These are phyloP conservation scores for Amblyjoppa fuscipennis DNA, from an alignment of 2,888 invertebrate genomes.

Conservation along the genomic window DNA sequence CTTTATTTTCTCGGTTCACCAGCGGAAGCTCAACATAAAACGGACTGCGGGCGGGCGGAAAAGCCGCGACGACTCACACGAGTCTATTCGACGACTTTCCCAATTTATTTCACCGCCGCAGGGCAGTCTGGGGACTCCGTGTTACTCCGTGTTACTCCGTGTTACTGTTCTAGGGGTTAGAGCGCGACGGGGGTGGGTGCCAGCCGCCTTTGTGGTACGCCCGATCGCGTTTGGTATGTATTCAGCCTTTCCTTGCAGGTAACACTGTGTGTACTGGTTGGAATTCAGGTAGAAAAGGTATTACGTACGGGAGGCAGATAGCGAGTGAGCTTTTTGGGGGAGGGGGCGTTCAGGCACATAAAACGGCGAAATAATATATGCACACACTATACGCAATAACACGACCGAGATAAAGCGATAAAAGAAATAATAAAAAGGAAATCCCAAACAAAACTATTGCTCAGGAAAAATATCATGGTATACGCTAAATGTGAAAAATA, in stretches of 20 bases:
- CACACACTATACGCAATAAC: constrained; percentile 39
- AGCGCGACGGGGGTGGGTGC: constrained; percentile 31
- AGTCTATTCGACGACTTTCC: constrained; percentile 62
- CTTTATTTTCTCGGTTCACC: constrained; percentile 35
- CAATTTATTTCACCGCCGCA: constrained; percentile 64
- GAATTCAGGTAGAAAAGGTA: constrained; percentile 43
- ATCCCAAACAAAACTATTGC: background rate
- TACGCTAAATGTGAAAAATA: constrained; percentile 26
- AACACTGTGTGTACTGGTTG: constrained; percentile 26
- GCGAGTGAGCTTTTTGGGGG: constrained; percentile 44
- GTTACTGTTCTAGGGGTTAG: constrained; percentile 21
- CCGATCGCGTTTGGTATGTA: constrained; percentile 58
- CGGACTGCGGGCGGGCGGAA: constrained; percentile 5
- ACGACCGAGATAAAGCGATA: constrained; percentile 43
- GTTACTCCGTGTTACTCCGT: background rate
- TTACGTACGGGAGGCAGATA: constrained; percentile 55
- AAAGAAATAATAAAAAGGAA: constrained; percentile 13
- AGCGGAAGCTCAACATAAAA: constrained; percentile 32
- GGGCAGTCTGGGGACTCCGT: constrained; percentile 25
- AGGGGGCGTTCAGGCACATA: constrained; percentile 35
- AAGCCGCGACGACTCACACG: constrained; percentile 45
- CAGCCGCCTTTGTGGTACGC: constrained; percentile 53
- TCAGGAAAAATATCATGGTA: constrained; percentile 25
- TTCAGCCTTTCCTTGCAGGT: constrained; percentile 46
- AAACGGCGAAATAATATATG: constrained; percentile 27